Evolutionary conservation across 2,888 invertebrate species (phyloP), one percentile per base, ranked within the genome.

Genomic region (Glyphotaelius pellucidus): DNA sequence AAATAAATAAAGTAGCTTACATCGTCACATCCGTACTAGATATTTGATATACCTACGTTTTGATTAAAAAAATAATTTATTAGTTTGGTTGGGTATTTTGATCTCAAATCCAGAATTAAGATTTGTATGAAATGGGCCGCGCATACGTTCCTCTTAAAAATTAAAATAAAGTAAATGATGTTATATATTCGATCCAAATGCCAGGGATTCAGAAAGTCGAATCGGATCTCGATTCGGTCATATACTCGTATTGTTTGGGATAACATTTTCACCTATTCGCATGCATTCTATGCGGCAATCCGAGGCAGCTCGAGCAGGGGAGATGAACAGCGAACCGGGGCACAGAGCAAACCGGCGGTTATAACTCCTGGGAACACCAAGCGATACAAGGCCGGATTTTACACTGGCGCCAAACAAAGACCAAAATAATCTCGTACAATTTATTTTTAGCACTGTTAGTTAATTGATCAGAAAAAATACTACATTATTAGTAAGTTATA

Each of bases 321-420:
- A 89, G 88, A 89, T 80, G 88, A 89, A 89, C 88, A 35, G 88
- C 35, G 67, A 35, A 35, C n/a, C 15, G 88, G 88, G 88, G 88
- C 88, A 89, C 88, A 89, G 88, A 89, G 88, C 88, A 89, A 35
- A 79, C 88, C n/a, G 79, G n/a, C 35, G 88, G 88, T 80, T 79
- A 12, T 89, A 89, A 89, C 88, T 89, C 38, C 67, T 67, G 52
- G 67, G 25, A 32, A 88, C 88, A 67, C 86, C 86, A 86, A 25
- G 42, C 86, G 86, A 83, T 83, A 83, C 35, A 35, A 83, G 83
- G 83, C 11, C 4, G 25, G 83, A 35, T 83, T 83, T 32, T 83
- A 9, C 83, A 32, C 32, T 31, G 32, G 25, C 31, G 30, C 15
- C 31, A 4, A 31, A 32, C 81, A 15, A 19, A 4, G 81, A 25